These are phyloP conservation scores for Pegoplata infirma DNA, from an alignment of 2,888 invertebrate genomes.

Conservation along the genomic window DNA sequence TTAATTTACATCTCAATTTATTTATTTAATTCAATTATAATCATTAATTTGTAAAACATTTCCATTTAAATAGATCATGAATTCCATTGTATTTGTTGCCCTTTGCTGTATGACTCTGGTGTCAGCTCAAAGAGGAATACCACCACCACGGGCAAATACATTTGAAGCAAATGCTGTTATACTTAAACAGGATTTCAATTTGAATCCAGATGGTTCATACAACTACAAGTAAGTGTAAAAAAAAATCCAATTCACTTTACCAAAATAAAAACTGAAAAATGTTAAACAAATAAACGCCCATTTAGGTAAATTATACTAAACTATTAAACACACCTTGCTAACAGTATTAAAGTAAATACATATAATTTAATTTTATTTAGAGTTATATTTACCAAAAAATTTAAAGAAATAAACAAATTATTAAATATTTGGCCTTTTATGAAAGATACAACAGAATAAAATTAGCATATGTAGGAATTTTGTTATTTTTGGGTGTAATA, in stretches of 20 bases:
- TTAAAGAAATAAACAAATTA: slow-evolving; percentile 15
- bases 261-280: background rate
- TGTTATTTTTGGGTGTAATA: background rate
- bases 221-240: slow-evolving; percentile 78
- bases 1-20: background rate
- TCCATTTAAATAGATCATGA: slow-evolving; percentile 73
- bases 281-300: slow-evolving; percentile 14
- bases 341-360: background rate
- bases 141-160: slow-evolving; percentile 70
- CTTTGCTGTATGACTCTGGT: slow-evolving; percentile 73
- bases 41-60: slow-evolving; percentile 1
- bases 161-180: slow-evolving; percentile 79
- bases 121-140: slow-evolving; percentile 74
- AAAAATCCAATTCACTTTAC: background rate
- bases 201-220: slow-evolving; percentile 79
- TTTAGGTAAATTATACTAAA: slow-evolving; percentile 9
- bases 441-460: background rate
- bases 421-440: slow-evolving; percentile 39
- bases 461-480: slow-evolving; percentile 14
- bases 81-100: slow-evolving; percentile 72
- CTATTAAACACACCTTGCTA: slow-evolving; percentile 39
- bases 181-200: slow-evolving; percentile 79
- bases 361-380: background rate
- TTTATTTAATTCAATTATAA: slow-evolving; percentile 20
- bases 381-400: background rate